phyloP scores from a whole-genome alignment of 2,113 vertebrate species.

The Dendropsophus ebraccatus region DNA sequence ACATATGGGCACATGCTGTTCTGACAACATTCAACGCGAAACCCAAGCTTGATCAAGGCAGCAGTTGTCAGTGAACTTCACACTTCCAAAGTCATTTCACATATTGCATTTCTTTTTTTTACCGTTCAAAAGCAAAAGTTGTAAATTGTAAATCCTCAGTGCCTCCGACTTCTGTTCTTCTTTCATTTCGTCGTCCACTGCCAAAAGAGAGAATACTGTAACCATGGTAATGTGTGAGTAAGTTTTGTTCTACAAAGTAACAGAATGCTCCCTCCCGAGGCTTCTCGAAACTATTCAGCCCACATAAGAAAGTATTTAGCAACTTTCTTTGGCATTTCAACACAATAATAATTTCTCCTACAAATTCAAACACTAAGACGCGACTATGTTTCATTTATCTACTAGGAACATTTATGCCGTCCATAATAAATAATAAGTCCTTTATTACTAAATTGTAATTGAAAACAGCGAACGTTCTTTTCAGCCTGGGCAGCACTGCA shows the following conservation, averaged over 20 bases:
- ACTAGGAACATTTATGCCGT: no score
- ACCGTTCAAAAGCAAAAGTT: conserved; percentile 52
- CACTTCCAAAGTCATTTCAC: conserved; percentile 56
- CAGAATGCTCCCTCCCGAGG: conserved; percentile 37
- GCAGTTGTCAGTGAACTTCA: conserved; percentile 57
- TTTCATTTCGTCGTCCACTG: conserved; percentile 51
- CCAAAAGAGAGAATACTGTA: conserved; percentile 55
- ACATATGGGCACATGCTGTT: conserved; percentile 52
- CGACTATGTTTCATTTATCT: neutral
- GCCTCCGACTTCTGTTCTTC: conserved; percentile 42
- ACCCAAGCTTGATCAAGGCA: conserved; percentile 50
- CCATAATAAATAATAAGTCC: no score
- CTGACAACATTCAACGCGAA: conserved; percentile 39
- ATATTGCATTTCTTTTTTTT: conserved; percentile 47
- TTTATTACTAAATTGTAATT: neutral
- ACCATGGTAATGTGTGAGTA: conserved; percentile 53
- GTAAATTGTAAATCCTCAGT: conserved; percentile 55
- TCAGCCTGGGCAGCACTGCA: no score
- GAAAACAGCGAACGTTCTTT: no score
- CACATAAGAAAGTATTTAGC: neutral
- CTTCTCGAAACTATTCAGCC: conserved; percentile 25
- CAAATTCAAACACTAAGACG: neutral
- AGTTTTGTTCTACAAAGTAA: conserved; percentile 53
- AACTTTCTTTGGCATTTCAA: neutral
- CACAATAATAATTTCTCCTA: neutral